A percentile compares a stretch with the other conserved stretches of the same genome.
These are phyloP conservation scores for Drosophila meridiana DNA, from an alignment of 2,888 invertebrate species.

Conservation along the genomic window DNA sequence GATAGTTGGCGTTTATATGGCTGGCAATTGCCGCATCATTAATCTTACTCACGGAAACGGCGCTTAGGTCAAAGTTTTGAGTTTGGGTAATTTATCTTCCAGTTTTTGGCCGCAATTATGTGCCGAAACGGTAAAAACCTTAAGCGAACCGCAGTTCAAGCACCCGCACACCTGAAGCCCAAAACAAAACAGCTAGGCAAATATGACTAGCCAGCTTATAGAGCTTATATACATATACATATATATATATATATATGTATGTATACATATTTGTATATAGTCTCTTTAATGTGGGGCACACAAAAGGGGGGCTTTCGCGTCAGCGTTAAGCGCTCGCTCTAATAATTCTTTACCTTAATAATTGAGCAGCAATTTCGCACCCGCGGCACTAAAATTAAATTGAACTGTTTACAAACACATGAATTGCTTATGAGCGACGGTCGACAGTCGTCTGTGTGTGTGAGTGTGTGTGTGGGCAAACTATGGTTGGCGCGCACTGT, in stretches of 20 bases:
- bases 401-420: constrained; percentile 81
- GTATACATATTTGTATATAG: background rate
- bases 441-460: constrained; percentile 5
- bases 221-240: background rate
- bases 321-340: constrained; percentile 37
- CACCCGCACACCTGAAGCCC: constrained; percentile 12
- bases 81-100: constrained; percentile 80
- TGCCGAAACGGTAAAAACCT: constrained; percentile 60
- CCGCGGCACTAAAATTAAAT: constrained; percentile 80
- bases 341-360: constrained; percentile 76
- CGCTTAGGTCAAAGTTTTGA: constrained; percentile 81
- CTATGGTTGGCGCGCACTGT: constrained; percentile 31
- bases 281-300: background rate
- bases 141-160: constrained; percentile 23
- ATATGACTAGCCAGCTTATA: constrained; percentile 21
- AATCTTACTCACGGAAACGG: constrained; percentile 81
- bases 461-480: constrained; percentile 39
- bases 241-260: background rate
- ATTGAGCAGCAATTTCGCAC: constrained; percentile 80
- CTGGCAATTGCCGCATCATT: constrained; percentile 72
- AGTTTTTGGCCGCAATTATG: constrained; percentile 77
- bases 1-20: constrained; percentile 73
- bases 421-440: constrained; percentile 75
- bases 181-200: constrained; percentile 19
- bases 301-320: constrained; percentile 22